Base-by-base conservation (phyloP, 2,113 vertebrate species). In the Tupaia chinensis region DNA sequence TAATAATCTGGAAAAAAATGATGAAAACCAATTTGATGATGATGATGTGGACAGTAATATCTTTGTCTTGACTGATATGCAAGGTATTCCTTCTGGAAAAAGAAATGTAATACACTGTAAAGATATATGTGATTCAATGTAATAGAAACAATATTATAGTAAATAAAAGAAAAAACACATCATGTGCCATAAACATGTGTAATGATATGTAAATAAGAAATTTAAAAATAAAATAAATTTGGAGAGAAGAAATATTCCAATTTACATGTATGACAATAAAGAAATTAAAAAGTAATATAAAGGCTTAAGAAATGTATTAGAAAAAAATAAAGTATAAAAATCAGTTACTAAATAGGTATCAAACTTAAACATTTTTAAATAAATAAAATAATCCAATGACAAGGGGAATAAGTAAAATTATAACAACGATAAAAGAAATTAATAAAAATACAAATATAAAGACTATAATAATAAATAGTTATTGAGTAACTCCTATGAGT, bases 331-430 rank as follows among this genome's bases (percentile, higher is more conserved):
- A 78, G 73, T 54, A 2, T 72, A 66, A 91, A 82, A 82, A 53
- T 78, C 58, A 85, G 86, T 74, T 58, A 82, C 66, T 72, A 80
- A 81, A 68, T 81, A 66, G 56, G 22, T n/a, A 32, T 83, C 15
- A 91, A 82, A 69, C 65, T 94, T 74, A 88, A 72, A 14, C 68
- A 88, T 91, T 78, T 91, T 63, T 15, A 53, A 78, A 87, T 44
- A 22, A 83, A 65, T 10, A 77, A 58, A 68, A 73, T 88, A 84
- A 94, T 73, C 6, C 27, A 83, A 79, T 79, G 53, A 3, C 44
- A 88, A 92, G 10, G 68, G 76, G 22, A 94, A 53, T 87, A 72
- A 70, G 16, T n/a, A 83, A 83, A 83, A 60, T 80, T 32, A 79
- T 68, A 88, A 91, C 63, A 53, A 65, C 66, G 70, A 92, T 65